Base-by-base conservation (phyloP, 2,888 invertebrate species). In the Lepidocyrtinus sp. region DNA sequence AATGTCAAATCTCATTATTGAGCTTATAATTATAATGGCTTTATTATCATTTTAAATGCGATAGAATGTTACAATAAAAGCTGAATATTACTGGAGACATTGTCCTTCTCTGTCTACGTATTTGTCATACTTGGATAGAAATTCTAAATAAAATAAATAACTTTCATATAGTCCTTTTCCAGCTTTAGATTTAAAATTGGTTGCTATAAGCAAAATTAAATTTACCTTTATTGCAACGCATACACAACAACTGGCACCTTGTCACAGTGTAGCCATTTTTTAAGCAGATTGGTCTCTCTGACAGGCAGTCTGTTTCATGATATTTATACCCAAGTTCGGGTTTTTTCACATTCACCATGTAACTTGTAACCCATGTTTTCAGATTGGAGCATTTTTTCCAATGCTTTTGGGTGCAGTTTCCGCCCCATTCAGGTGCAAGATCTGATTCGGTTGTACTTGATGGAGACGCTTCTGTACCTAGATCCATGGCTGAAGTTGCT, bases 231-330 rank as follows among this genome's bases (percentile, higher is more conserved):
- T 85, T 85, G 55, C 85, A 85, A 26, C 83, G 70, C 85, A 85
- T 85, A 22, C 85, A 84, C 9, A 83, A 46, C 0, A 84, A 61
- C 36, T 85, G 85, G 50, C 85, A 85, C 15, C 84, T 79, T 24
- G 83, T 85, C 2, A 84, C 85, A 9, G 83, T 84, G 83, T 84
- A 85, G 2, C 83, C 84, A 71, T 84, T 85, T 17, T 61, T 69
- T 19, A 85, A 70, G 50, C 85, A 85, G 9, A 84, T 59, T 7
- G 50, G 36, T 1, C 62, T 62, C 55, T 81, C 65, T 19, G 55
- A 15, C 9, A 7, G 73, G 19, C 83, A 83, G 50, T 81, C 67
- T 22, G 62, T 76, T 73, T 73, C 76, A 25, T 55, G 59, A 2
- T 74, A 15, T 17, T 70, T 68, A 25, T 63, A 76, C 1, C 79